Percentiles rank a stretch among this genome's conserved stretches.
These are phyloP conservation scores for Serranochromis macrocephalus DNA, from an alignment of 2,113 vertebrate species.

Conservation along the genomic window DNA sequence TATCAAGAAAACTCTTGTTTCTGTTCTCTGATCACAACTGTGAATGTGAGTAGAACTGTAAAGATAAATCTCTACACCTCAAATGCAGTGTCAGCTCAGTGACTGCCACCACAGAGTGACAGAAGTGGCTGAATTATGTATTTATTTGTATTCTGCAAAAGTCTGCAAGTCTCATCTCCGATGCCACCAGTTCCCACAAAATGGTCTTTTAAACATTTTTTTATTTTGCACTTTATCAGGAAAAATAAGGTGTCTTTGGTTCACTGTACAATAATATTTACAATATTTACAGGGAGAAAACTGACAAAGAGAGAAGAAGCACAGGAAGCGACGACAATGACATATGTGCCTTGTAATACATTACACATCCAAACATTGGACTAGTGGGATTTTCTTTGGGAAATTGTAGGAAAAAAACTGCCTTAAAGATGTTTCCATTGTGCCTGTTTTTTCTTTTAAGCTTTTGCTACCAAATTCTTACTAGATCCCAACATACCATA, in stretches of 20 bases:
- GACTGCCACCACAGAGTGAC: not conserved
- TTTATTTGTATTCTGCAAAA: not conserved
- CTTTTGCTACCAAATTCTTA: not conserved
- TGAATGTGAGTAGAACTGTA: not conserved
- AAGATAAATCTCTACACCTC: not conserved
- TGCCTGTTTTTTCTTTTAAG: not conserved
- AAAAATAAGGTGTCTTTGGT: not conserved
- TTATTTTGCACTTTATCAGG: not conserved
- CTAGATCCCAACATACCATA: not conserved
- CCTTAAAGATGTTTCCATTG: not conserved
- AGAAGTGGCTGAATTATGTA: not conserved
- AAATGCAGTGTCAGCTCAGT: not conserved
- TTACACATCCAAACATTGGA: not conserved
- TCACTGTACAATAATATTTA: not conserved
- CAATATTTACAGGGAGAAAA: not conserved
- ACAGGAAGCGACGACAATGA: not conserved
- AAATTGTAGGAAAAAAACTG: not conserved
- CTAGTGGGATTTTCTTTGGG: not conserved
- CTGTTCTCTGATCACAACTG: not conserved
- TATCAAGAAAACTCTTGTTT: not conserved
- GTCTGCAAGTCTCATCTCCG: not conserved
- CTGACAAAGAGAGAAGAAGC: not conserved
- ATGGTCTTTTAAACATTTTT: not conserved
- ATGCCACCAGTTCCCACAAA: not conserved
- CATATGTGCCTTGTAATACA: accelerated